Base-by-base conservation (phyloP, 2,888 invertebrate species). In the Pollenia labialis region DNA sequence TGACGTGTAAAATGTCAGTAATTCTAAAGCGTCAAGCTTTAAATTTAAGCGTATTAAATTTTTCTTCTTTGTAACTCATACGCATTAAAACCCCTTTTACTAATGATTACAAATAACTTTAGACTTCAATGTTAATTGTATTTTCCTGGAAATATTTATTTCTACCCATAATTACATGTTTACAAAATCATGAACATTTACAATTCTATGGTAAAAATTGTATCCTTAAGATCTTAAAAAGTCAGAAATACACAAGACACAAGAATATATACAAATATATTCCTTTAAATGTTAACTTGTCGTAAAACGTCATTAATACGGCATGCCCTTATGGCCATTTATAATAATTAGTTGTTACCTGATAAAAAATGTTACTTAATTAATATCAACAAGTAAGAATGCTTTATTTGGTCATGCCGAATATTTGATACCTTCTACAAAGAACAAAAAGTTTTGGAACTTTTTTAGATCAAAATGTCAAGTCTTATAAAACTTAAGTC, bases 301-400 rank as follows among this genome's bases (percentile, higher is more conserved):
- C 60, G 44, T 7, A 42, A 6, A 60, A 69, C 6, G 12, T 62
- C 62, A 46, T 71, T 62, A 54, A 4, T 52, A 54, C 18, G 11
- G 12, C 18, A 52, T 10, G 1, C 16, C 16, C 52, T 80, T 52
- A 44, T 32, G 62, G 60, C 32, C n/a, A 71, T 71, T 80, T 80
- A 23, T 80, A 80, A 50, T 71, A 80, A 62, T 80, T 60, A 62
- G 62, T 32, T 58, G n/a, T 32, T 62, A 71, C 46, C 54, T 32
- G 32, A 54, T 62, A 16, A 50, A 62, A 69, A 46, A 44, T 32
- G 44, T 50, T 14, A 60, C 2, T 8, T 71, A 44, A 52, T 44
- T 52, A 44, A 62, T 44, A 54, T 40, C 44, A 71, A 71, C 18
- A 80, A 52, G 32, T 32, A 32, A 6, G 32, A 32, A 32, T 32